Percentiles rank a stretch among this genome's conserved stretches.
These are phyloP conservation scores for Tenthredo notha DNA, from an alignment of 2,888 invertebrate species.

Conservation along the genomic window DNA sequence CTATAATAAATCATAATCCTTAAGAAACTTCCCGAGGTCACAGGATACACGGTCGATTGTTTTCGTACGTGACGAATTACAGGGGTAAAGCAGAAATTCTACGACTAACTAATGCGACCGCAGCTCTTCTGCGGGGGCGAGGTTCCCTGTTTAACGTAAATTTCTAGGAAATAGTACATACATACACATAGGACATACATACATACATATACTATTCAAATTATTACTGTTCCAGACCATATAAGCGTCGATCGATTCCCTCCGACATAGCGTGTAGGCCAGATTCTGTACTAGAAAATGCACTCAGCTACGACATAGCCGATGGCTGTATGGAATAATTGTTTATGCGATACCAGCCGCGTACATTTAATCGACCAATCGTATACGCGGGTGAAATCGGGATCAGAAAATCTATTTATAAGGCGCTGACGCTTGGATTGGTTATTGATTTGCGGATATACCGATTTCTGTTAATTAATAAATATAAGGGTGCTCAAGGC, in stretches of 20 bases:
- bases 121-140: not conserved
- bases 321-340: slow-evolving; percentile 26
- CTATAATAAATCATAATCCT: slow-evolving; percentile 40
- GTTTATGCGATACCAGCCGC: slow-evolving; percentile 1
- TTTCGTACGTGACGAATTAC: slow-evolving; percentile 37
- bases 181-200: not conserved
- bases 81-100: not conserved
- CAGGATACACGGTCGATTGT: slow-evolving; percentile 38
- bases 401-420: not conserved
- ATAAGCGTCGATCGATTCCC: slow-evolving; percentile 2
- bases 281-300: slow-evolving; percentile 29
- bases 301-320: slow-evolving; percentile 40
- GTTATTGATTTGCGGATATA: not conserved
- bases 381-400: not conserved
- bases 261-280: not conserved
- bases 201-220: not conserved
- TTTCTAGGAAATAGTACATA: not conserved
- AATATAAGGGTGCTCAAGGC: not conserved
- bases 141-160: not conserved
- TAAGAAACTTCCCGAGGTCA: slow-evolving; percentile 7
- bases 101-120: slow-evolving; percentile 1
- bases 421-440: not conserved
- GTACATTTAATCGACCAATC: slow-evolving; percentile 18
- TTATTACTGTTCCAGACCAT: not conserved
- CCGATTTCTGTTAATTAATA: not conserved